These are phyloP conservation scores for Elysia crispata DNA, from an alignment of 2,888 invertebrate species.

Conservation along the genomic window DNA sequence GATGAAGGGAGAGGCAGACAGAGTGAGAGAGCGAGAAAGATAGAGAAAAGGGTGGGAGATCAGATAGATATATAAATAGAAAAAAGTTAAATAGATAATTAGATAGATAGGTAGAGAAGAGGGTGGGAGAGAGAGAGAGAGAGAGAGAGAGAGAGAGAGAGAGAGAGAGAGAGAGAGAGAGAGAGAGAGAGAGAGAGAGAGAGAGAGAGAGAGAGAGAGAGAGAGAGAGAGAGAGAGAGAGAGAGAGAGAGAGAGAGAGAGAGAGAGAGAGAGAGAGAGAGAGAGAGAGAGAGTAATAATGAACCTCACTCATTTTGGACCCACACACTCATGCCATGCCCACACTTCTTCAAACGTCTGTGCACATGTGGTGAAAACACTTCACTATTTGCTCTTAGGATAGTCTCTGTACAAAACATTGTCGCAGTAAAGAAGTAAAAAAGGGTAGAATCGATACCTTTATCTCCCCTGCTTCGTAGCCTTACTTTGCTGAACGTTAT, in stretches of 20 bases:
- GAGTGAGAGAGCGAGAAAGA: not conserved
- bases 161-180: constrained; percentile 43
- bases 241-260: constrained; percentile 45
- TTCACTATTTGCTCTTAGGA: too few relatives aligned
- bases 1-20: too few relatives aligned
- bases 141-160: constrained; percentile 5
- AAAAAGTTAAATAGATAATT: constrained; percentile 37
- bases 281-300: constrained; percentile 25
- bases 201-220: not conserved
- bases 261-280: constrained; percentile 47
- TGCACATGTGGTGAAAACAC: too few relatives aligned
- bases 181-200: not conserved
- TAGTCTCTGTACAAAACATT: too few relatives aligned
- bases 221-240: constrained; percentile 31
- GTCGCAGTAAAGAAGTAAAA: too few relatives aligned
- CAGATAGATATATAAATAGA: constrained; percentile 22
- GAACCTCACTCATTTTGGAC: too few relatives aligned
- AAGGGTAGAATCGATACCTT: too few relatives aligned
- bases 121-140: not conserved
- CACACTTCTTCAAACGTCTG: too few relatives aligned
- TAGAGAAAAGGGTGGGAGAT: not conserved
- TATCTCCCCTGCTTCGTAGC: too few relatives aligned
- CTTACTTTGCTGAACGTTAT: too few relatives aligned
- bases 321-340: too few relatives aligned
- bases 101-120: constrained; percentile 47